Evolutionary conservation across 2,113 vertebrate species (phyloP), one percentile per base, ranked within the genome.

Genomic region (Scytalopus superciliaris): DNA sequence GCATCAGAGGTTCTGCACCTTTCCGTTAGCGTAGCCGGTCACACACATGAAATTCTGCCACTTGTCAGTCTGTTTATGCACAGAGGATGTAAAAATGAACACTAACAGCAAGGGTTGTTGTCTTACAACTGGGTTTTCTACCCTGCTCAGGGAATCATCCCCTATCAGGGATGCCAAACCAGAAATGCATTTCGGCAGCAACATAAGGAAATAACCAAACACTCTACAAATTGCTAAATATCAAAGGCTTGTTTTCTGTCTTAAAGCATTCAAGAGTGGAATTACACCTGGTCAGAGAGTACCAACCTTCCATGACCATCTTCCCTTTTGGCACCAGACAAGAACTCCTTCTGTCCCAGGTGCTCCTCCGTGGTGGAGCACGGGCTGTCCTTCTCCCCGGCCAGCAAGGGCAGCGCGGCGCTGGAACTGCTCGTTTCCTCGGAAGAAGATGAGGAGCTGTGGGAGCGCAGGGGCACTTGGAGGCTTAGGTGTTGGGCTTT

Each of bases 361-460:
- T 94, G 97, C 62, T 99, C 99, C 77, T 99, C 99, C 16, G 97
- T 94, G 76, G 97, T 96, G 42, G 99, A 99, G 2, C 98, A 99
- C 3, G 99, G 99, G 33, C 98, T 99, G 89, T 99, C 99, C 95
- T 98, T 98, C 87, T 99, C 99, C 56, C 98, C 98, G 3, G 99
- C 98, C 89, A 99, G 97, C 69, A 99, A 97, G n/a, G 99, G 99
- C 50, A 99, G 96, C 0, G 98, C 99, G 35, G 99, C 99, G 53
- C 99, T 99, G 44, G 98, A 99, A 39, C 99, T 99, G 70, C 99
- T 99, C 7, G 98, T 99, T 84, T 99, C 99, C 78, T 99, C 99
- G 0, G 99, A 99, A 42, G 99, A 99, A 0, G 99, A 99, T 4
- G 98, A 99, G 2, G 99, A 99, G 94, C 99, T 99, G 63, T 99